These are phyloP conservation scores for Drepanosiphum platanoidis DNA, from an alignment of 2,888 invertebrate genomes.

Conservation along the genomic window DNA sequence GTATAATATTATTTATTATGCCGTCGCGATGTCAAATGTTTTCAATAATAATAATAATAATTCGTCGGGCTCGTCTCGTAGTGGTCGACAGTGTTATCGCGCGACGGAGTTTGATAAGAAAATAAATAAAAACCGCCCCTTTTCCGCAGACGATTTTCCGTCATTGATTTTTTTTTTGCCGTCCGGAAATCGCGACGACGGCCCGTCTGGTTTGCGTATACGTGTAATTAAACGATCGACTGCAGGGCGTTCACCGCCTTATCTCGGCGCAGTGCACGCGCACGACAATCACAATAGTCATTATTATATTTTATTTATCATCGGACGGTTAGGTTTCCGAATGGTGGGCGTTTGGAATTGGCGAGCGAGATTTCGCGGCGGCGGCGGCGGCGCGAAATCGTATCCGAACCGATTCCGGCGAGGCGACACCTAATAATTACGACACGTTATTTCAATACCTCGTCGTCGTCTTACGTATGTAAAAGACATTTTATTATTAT, in stretches of 20 bases:
- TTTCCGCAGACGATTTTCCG: neutral
- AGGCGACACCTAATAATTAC: neutral
- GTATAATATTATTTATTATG: too few species aligned
- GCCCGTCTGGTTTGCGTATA: neutral
- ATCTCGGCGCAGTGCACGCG: neutral
- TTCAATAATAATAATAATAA: too few species aligned
- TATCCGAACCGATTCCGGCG: neutral
- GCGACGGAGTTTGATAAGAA: too few species aligned
- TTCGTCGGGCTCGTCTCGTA: too few species aligned
- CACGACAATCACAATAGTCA: neutral
- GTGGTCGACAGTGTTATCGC: too few species aligned
- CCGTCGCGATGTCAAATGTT: too few species aligned
- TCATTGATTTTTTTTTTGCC: neutral
- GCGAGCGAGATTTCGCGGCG: too few species aligned
- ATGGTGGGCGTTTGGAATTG: too few species aligned
- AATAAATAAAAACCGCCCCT: too few species aligned
- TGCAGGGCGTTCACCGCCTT: constrained; percentile 40
- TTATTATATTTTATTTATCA: constrained; percentile 1
- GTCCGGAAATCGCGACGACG: neutral
- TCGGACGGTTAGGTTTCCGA: too few species aligned
- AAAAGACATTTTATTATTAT: neutral
- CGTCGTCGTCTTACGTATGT: neutral
- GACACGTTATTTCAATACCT: neutral
- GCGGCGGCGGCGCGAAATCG: too few species aligned
- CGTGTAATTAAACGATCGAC: too few species aligned